Conservation (phyloP, 2,797 vertebrate species). For the Morelia viridis region DNA sequence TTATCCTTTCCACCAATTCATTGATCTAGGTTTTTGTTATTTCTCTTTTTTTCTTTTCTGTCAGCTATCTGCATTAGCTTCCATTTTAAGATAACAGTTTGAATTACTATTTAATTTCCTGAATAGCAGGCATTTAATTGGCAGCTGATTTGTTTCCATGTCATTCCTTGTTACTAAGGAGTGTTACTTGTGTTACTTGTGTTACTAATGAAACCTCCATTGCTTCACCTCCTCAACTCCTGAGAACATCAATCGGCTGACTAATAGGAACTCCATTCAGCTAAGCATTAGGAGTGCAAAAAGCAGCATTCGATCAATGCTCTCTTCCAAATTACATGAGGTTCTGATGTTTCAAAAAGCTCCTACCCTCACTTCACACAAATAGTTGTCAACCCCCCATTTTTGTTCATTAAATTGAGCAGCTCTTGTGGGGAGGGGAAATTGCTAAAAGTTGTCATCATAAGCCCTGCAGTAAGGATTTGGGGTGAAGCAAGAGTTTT, state of each 20-base stretch:
- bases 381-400: not conserved
- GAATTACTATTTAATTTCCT: not conserved
- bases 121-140: not conserved
- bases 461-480: not conserved
- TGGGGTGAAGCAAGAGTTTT: not conserved
- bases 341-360: not conserved
- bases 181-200: not conserved
- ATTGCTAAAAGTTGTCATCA: not conserved
- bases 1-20: not conserved
- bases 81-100: not conserved
- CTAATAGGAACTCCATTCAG: not conserved
- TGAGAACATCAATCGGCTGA: not conserved
- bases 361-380: not conserved
- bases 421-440: not conserved
- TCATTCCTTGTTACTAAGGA: not conserved
- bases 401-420: not conserved
- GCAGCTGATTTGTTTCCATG: not conserved
- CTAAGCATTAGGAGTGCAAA: not conserved
- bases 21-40: not conserved
- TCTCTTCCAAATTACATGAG: not conserved
- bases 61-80: not conserved
- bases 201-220: not conserved
- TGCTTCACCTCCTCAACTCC: not conserved
- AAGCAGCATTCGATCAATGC: not conserved
- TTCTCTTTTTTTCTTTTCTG: not conserved